phyloP scores from a whole-genome alignment of 2,113 vertebrate species.

The Mormyrus lacerda region DNA sequence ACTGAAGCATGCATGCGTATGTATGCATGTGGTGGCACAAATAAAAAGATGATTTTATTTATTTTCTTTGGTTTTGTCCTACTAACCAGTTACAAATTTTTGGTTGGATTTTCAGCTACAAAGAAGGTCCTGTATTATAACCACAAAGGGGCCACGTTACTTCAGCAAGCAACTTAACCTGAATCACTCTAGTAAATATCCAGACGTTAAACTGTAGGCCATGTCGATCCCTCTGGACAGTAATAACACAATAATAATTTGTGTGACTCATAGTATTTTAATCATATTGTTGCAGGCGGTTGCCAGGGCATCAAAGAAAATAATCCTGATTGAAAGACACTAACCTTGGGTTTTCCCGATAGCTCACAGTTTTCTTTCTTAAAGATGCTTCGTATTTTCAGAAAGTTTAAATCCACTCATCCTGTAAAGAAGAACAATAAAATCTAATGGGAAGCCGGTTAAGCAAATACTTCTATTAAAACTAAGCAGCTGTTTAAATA shows the following conservation, averaged over 20 bases:
- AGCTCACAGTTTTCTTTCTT: neutral
- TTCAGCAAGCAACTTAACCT: constrained; percentile 1
- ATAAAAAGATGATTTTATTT: neutral
- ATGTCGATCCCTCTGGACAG: neutral
- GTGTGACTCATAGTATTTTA: neutral
- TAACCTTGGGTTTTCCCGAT: neutral
- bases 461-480: neutral
- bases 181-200: constrained; percentile 1
- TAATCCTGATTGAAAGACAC: neutral
- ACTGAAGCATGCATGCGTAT: neutral
- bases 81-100: neutral
- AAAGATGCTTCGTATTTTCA: neutral
- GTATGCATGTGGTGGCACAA: neutral
- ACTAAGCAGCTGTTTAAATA: constrained; percentile 6
- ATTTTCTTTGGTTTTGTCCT: neutral
- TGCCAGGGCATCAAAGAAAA: neutral
- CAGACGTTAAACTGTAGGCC: neutral
- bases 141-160: neutral
- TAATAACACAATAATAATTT: neutral
- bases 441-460: neutral
- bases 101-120: neutral
- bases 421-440: neutral
- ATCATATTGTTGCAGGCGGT: neutral
- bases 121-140: neutral
- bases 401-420: neutral